Base-by-base conservation (phyloP, 2,113 vertebrate genomes). In the Myrmecophaga tridactyla region DNA sequence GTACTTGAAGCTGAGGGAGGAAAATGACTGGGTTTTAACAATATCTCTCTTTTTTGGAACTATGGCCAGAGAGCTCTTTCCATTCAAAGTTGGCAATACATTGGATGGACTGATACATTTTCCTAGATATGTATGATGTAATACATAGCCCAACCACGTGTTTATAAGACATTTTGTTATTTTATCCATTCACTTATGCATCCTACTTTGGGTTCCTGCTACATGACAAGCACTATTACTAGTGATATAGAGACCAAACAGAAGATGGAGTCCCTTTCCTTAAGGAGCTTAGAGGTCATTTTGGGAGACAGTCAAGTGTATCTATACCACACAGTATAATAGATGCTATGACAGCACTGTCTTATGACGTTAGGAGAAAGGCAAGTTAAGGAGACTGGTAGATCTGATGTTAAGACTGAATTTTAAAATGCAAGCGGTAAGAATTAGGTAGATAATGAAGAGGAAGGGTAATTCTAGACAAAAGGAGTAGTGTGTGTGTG, bases 1-100 rank as follows among this genome's bases (percentile, higher is more conserved):
- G 5, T 46, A 90, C 81, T 90, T 84, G 92, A 80, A 94, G 72
- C 92, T 56, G 86, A 96, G 41, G 29, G 46, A 96, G 84, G 60
- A 78, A 25, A 2, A 27, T 51, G 17, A 17, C 14, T 87, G 34
- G 8, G 7, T 41, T 48, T 48, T 67, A 70, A 86, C 86, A 94
- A 69, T 1, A 10, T 29, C 48, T 48, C 14, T 18, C 15, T 34
- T 56, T 62, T 58, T 51, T 20, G 41, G 62, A 81, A 72, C 31
- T 31, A 75, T 12, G 43, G 51, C 27, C 23, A 87, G 51, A 56
- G 95, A 91, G 41, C 51, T 89, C 62, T 94, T 72, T 89, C 58
- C 41, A 70, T 67, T 92, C 80, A 89, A 86, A 48, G 4, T 36
- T 90, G 70, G 67, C 58, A 69, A 85, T 78, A 65, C 36, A n/a